Conservation (phyloP, 2,888 invertebrate species). For the Athetis lepigone region DNA sequence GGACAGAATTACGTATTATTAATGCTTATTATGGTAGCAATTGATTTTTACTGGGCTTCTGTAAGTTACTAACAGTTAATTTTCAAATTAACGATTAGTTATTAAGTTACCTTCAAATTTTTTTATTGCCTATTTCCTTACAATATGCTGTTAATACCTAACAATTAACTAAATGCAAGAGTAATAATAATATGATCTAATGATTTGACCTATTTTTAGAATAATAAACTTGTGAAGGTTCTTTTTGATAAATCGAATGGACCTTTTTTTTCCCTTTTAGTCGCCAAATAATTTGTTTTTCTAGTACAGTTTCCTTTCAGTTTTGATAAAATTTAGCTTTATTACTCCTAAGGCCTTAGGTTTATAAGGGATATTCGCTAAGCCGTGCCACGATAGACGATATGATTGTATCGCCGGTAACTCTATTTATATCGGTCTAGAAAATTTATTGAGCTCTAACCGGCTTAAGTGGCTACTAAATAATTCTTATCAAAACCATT, state of each 20-base stretch:
- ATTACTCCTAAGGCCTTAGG: slow-evolving; percentile 17
- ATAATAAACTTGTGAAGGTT: background rate
- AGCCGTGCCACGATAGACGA: slow-evolving; percentile 51
- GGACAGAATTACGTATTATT: too few species aligned
- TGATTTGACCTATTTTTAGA: background rate
- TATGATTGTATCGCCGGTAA: slow-evolving; percentile 57
- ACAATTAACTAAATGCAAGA: background rate
- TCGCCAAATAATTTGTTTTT: too few species aligned
- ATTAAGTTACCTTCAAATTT: background rate
- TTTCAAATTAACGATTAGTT: background rate
- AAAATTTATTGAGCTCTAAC: slow-evolving; percentile 54
- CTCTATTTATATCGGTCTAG: slow-evolving; percentile 51
- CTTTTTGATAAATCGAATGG: too few species aligned
- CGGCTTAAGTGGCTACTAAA: slow-evolving; percentile 55
- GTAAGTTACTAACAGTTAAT: background rate
- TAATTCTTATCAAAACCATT: slow-evolving; percentile 60
- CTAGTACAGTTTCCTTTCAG: too few species aligned
- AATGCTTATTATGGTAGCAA: too few species aligned
- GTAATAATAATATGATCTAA: background rate
- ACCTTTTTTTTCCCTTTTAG: too few species aligned
- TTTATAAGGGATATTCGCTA: slow-evolving; percentile 36
- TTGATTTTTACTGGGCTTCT: background rate
- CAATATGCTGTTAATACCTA: background rate
- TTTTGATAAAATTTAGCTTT: slow-evolving; percentile 18
- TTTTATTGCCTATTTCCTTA: background rate